Conservation (phyloP, 2,888 invertebrate species). For the Choreutis nemorana region DNA sequence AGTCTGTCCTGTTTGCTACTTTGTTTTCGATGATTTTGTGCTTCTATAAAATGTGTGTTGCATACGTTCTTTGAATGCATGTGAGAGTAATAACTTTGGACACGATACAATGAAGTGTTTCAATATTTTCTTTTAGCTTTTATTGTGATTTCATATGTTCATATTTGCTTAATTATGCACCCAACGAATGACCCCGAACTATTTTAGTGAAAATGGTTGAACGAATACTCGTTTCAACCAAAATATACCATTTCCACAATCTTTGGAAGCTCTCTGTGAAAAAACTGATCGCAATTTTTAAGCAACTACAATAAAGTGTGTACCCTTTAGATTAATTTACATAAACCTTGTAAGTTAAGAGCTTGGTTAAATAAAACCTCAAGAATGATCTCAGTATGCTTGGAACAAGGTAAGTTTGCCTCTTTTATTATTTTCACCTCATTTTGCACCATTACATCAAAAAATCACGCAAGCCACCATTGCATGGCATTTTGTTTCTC, state of each 20-base stretch:
- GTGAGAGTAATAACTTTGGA: constrained; percentile 54
- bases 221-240: too few species aligned
- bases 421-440: constrained; percentile 1
- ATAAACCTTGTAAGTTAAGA: too few species aligned
- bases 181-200: too few species aligned
- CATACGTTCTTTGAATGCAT: constrained; percentile 49
- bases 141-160: constrained; percentile 62
- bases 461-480: constrained; percentile 19
- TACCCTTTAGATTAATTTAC: too few species aligned
- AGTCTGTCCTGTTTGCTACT: constrained; percentile 38
- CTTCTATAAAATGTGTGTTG: constrained; percentile 37
- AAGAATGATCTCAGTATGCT: too few species aligned
- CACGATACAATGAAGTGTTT: constrained; percentile 15
- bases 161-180: constrained; percentile 59
- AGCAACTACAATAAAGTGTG: too few species aligned
- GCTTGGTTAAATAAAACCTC: too few species aligned
- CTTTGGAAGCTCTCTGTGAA: too few species aligned
- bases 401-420: too few species aligned
- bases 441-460: background rate
- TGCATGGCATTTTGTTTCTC: constrained; percentile 14
- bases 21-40: constrained; percentile 32
- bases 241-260: too few species aligned
- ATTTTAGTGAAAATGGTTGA: too few species aligned
- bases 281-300: too few species aligned
- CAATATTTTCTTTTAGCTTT: constrained; percentile 39